These are phyloP conservation scores for Dasysyrphus tricinctus DNA, from an alignment of 2,888 invertebrate genomes.

Conservation along the genomic window DNA sequence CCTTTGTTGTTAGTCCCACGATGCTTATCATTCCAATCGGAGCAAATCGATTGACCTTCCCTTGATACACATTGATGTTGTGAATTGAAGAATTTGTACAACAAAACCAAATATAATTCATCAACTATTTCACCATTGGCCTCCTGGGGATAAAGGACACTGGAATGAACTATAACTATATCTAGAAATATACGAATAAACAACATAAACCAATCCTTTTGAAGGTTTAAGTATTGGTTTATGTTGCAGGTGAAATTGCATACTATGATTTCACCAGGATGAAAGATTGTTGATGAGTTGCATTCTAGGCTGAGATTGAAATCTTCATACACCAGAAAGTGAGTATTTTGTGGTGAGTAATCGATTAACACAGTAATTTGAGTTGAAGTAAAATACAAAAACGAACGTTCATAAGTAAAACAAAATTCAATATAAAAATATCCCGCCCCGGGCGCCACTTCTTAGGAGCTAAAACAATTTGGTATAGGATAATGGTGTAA, in stretches of 20 bases:
- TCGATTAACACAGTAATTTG: no score
- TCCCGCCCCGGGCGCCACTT: slow-evolving; percentile 8
- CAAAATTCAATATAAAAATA: neutral
- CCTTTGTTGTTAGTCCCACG: slow-evolving; percentile 52
- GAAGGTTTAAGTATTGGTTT: slow-evolving; percentile 45
- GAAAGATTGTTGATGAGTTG: no score
- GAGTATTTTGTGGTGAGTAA: no score
- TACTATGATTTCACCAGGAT: neutral
- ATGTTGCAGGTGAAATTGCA: slow-evolving; percentile 43
- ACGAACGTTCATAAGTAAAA: no score
- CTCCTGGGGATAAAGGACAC: slow-evolving; percentile 34
- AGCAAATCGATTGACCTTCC: slow-evolving; percentile 71
- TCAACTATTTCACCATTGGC: slow-evolving; percentile 35
- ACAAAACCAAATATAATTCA: slow-evolving; percentile 4
- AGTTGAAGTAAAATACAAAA: no score
- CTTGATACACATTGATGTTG: slow-evolving; percentile 41
- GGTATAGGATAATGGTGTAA: no score
- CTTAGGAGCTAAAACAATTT: neutral
- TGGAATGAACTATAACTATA: neutral
- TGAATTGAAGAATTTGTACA: neutral
- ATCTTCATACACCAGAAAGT: no score
- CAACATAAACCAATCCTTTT: slow-evolving; percentile 16
- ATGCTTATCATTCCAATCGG: slow-evolving; percentile 58
- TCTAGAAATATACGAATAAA: neutral
- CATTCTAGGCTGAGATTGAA: no score